Conservation (phyloP, 2,888 invertebrate genomes). For the Nymphalis c-album region DNA sequence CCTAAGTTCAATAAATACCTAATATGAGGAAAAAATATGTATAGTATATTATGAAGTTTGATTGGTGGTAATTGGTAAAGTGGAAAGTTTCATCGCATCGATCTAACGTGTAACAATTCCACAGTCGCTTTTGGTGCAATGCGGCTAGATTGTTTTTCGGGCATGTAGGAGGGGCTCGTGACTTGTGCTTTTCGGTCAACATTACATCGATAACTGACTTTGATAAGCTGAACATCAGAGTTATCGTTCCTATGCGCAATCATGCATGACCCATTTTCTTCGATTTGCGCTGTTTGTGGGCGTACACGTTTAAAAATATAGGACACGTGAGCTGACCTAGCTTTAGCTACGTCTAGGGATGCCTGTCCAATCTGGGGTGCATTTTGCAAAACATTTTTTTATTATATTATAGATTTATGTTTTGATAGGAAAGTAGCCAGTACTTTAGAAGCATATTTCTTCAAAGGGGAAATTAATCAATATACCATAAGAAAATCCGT, state of each 20-base stretch:
- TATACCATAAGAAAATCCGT: neutral
- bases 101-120: slow-evolving; percentile 2
- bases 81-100: neutral
- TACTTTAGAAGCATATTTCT: neutral
- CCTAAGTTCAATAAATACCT: neutral
- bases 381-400: neutral
- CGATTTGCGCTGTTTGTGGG: slow-evolving; percentile 24
- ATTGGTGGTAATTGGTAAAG: too few species aligned
- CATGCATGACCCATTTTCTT: slow-evolving; percentile 32
- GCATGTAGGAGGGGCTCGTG: slow-evolving; percentile 20
- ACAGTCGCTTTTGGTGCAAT: slow-evolving; percentile 27
- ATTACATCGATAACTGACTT: slow-evolving; percentile 32
- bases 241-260: slow-evolving; percentile 31
- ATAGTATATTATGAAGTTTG: neutral
- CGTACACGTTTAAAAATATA: slow-evolving; percentile 28
- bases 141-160: slow-evolving; percentile 23
- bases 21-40: neutral
- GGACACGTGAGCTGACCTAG: slow-evolving; percentile 22
- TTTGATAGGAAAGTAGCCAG: neutral
- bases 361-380: slow-evolving; percentile 1
- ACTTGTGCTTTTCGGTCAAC: slow-evolving; percentile 15
- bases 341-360: slow-evolving; percentile 11
- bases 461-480: neutral
- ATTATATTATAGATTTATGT: neutral
- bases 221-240: slow-evolving; percentile 32